These are phyloP conservation scores for Nomada ruficornis DNA, from an alignment of 2,888 invertebrate genomes.

Conservation along the genomic window DNA sequence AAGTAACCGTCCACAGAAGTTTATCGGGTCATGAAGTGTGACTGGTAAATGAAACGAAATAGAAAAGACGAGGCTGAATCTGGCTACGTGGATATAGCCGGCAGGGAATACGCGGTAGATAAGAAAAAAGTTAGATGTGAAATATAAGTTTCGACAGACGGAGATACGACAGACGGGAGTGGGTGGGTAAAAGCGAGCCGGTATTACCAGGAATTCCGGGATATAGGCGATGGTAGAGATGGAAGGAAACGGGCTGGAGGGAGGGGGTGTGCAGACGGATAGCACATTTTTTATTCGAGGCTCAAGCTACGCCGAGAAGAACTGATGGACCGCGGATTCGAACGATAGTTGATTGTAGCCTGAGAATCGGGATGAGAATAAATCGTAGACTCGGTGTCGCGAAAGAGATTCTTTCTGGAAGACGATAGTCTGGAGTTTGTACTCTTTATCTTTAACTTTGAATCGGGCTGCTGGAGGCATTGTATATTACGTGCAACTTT, in stretches of 20 bases:
- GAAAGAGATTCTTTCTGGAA: conserved; percentile 2
- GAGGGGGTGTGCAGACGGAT: conserved; percentile 45
- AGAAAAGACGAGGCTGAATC: conserved; percentile 39
- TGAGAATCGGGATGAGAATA: conserved; percentile 56
- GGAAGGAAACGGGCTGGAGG: conserved; percentile 14
- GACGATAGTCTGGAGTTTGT: no score
- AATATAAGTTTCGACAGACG: conserved; percentile 58
- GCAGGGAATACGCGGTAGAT: conserved; percentile 58
- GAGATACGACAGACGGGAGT: conserved; percentile 36
- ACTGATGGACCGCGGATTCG: conserved; percentile 61
- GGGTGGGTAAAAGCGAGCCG: conserved; percentile 13
- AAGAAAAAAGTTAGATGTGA: conserved; percentile 62
- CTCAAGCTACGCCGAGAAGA: conserved; percentile 49
- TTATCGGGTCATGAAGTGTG: conserved; percentile 58
- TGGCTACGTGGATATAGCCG: conserved; percentile 46
- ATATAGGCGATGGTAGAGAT: conserved; percentile 33
- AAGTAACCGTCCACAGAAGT: conserved; percentile 17
- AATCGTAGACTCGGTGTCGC: conserved; percentile 31
- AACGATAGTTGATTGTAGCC: conserved; percentile 58
- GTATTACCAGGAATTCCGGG: conserved; percentile 49
- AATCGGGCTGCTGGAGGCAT: no score
- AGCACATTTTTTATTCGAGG: conserved; percentile 58
- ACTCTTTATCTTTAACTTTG: background rate
- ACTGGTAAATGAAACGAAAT: conserved; percentile 64
- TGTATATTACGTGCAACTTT: no score